These are phyloP conservation scores for Gorsachius goisagi DNA, from an alignment of 2,113 vertebrate genomes.

Conservation along the genomic window DNA sequence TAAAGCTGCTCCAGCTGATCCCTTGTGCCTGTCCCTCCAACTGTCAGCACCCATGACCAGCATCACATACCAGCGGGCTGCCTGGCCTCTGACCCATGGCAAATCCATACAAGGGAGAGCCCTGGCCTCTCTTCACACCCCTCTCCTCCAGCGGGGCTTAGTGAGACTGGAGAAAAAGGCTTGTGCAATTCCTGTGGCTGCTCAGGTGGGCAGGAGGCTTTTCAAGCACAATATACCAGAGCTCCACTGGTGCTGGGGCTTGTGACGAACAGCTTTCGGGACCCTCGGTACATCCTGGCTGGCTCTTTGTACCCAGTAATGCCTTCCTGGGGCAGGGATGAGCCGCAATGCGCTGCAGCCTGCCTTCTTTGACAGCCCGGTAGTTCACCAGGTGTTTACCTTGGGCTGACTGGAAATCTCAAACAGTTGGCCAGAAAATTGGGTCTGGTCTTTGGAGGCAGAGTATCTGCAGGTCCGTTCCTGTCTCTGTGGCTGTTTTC, in stretches of 20 bases:
- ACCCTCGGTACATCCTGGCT: neutral
- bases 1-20: neutral
- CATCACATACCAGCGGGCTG: neutral
- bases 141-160: accelerated
- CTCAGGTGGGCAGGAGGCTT: neutral
- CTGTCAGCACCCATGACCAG: accelerated
- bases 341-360: accelerated
- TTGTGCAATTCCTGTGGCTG: neutral
- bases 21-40: neutral
- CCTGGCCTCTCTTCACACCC: neutral
- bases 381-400: neutral
- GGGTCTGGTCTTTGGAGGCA: neutral
- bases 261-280: neutral
- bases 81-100: neutral
- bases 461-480: neutral
- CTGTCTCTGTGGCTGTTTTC: neutral
- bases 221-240: neutral
- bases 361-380: neutral
- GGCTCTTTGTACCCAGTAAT: neutral
- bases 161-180: neutral
- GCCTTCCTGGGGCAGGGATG: accelerated
- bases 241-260: accelerated
- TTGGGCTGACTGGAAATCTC: neutral
- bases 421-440: neutral
- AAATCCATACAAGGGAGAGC: neutral